Percentiles rank a stretch among this genome's conserved stretches.
phyloP scores from a whole-genome alignment of 2,888 invertebrate genomes.

The Ennomos quercinarius region DNA sequence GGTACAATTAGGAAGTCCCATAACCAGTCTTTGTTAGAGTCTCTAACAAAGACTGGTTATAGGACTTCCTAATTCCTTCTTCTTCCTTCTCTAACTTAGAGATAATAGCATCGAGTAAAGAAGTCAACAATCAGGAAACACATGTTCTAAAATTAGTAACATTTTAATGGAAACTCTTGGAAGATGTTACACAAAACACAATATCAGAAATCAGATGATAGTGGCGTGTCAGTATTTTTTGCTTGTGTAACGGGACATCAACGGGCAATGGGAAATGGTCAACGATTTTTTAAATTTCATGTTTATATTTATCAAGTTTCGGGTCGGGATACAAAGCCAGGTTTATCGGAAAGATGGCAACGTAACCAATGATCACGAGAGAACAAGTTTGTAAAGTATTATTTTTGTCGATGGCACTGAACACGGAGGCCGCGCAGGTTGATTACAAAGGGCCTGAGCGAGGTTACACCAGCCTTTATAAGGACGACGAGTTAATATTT shows the following conservation, averaged over 20 bases:
- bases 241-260: background rate
- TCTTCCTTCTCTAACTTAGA: no score
- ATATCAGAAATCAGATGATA: background rate
- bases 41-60: slow-evolving; percentile 51
- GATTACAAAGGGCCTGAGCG: slow-evolving; percentile 74
- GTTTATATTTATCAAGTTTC: slow-evolving; percentile 30
- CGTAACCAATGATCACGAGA: slow-evolving; percentile 40
- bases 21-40: slow-evolving; percentile 51
- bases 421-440: slow-evolving; percentile 74
- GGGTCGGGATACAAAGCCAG: slow-evolving; percentile 31
- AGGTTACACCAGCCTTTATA: slow-evolving; percentile 65
- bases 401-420: slow-evolving; percentile 69
- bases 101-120: slow-evolving; percentile 43
- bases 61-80: no score
- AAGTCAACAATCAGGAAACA: slow-evolving; percentile 52
- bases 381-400: slow-evolving; percentile 63
- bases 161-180: slow-evolving; percentile 11
- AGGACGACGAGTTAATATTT: slow-evolving; percentile 46
- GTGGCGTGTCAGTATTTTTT: background rate
- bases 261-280: slow-evolving; percentile 12
- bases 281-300: slow-evolving; percentile 32
- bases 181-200: slow-evolving; percentile 21
- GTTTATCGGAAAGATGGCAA: slow-evolving; percentile 42
- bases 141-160: slow-evolving; percentile 41
- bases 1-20: no score